These are phyloP conservation scores for Aphaenogaster floridana DNA, from an alignment of 1,140 invertebrate species.

Conservation along the genomic window DNA sequence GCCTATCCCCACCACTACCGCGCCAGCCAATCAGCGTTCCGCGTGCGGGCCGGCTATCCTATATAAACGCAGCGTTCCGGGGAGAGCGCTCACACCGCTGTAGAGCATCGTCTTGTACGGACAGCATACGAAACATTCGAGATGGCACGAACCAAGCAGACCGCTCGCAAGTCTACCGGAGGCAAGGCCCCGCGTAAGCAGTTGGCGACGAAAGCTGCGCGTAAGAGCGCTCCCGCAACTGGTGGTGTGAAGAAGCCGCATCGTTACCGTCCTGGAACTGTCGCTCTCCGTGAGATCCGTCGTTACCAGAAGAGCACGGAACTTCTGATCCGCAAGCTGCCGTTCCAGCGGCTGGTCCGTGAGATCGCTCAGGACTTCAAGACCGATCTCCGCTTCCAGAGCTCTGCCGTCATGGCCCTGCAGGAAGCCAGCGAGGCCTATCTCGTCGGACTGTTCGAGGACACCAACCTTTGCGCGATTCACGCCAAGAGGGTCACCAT, in stretches of 20 bases:
- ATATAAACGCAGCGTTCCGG: not conserved
- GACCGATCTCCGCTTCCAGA: constrained; percentile 73
- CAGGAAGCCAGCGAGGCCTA: constrained; percentile 75
- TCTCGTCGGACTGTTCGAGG: constrained; percentile 71
- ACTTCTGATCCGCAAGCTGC: constrained; percentile 68
- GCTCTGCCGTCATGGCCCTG: constrained; percentile 74
- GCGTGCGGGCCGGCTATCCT: too few species aligned
- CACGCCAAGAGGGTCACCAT: constrained; percentile 74
- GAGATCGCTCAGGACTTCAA: constrained; percentile 76
- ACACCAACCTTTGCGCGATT: constrained; percentile 74
- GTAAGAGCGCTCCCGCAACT: constrained; percentile 93
- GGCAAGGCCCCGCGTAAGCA: constrained; percentile 91
- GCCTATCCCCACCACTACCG: not conserved
- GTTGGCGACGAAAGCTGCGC: constrained; percentile 90
- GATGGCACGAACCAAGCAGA: constrained; percentile 75
- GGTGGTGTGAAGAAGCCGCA: constrained; percentile 94
- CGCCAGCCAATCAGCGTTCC: constrained; percentile 32
- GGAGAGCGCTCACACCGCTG: fast-evolving
- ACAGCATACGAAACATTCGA: fast-evolving
- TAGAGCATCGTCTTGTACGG: fast-evolving
- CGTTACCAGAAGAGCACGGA: constrained; percentile 75
- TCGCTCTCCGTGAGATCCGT: constrained; percentile 74
- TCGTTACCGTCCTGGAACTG: constrained; percentile 77
- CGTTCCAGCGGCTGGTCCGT: constrained; percentile 73
- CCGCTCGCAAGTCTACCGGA: constrained; percentile 71